phyloP scores from a whole-genome alignment of 2,888 invertebrate species.

The Hermaeophaga mercurialis region DNA sequence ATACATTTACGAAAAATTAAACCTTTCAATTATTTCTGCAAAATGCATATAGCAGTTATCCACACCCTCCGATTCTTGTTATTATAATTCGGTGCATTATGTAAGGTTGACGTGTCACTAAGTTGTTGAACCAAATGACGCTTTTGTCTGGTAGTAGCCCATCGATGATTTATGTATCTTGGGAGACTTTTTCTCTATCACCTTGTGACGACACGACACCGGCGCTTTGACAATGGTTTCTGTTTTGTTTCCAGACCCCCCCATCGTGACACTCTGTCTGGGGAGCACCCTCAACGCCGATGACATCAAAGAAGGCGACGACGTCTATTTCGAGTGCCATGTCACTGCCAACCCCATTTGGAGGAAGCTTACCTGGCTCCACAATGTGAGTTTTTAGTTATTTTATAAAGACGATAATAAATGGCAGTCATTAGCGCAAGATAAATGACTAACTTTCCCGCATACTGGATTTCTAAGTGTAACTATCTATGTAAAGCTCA shows the following conservation, averaged over 20 bases:
- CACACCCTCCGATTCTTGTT: too few relatives aligned
- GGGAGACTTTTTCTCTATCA: constrained; percentile 36
- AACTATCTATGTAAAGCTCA: too few relatives aligned
- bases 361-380: constrained; percentile 84
- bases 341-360: constrained; percentile 86
- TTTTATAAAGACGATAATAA: too few relatives aligned
- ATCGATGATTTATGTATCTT: constrained; percentile 52
- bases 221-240: constrained; percentile 15
- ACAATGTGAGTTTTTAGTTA: constrained; percentile 72
- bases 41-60: too few relatives aligned
- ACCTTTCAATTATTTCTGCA: too few relatives aligned
- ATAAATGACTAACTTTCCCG: too few relatives aligned
- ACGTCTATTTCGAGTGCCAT: constrained; percentile 92
- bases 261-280: constrained; percentile 78
- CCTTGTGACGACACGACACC: constrained; percentile 1
- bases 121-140: constrained; percentile 17
- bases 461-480: too few relatives aligned
- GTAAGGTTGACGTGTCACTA: too few relatives aligned
- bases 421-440: too few relatives aligned
- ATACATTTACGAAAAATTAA: too few relatives aligned
- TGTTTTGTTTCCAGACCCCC: constrained; percentile 71
- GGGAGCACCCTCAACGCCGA: constrained; percentile 84
- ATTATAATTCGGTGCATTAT: too few relatives aligned
- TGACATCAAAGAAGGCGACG: constrained; percentile 91
- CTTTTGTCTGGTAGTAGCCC: constrained; percentile 33